Percentiles rank a stretch among this genome's conserved stretches.
phyloP scores from a whole-genome alignment of 2,888 invertebrate species.

The Apamea sordens region DNA sequence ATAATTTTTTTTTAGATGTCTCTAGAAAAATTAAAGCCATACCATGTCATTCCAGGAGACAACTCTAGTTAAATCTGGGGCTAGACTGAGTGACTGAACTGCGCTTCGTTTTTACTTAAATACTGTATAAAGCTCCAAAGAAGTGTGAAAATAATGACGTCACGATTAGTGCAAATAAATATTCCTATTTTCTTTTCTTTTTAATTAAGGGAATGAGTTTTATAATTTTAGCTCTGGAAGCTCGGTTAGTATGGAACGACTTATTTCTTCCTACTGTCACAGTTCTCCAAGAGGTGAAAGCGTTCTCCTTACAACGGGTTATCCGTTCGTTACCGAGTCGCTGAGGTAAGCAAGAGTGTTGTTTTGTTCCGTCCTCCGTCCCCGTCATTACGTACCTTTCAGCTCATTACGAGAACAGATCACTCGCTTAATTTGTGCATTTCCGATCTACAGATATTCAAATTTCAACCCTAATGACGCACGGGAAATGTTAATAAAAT shows the following conservation, averaged over 20 bases:
- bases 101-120: neutral
- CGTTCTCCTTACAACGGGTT: slow-evolving; percentile 71
- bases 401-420: slow-evolving; percentile 89
- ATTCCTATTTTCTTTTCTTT: neutral
- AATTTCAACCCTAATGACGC: slow-evolving; percentile 89
- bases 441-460: slow-evolving; percentile 90
- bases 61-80: neutral
- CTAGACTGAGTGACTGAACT: too few species aligned
- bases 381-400: slow-evolving; percentile 88
- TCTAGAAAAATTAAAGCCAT: neutral
- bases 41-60: neutral
- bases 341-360: slow-evolving; percentile 87
- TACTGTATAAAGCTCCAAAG: neutral
- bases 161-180: neutral
- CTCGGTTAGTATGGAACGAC: neutral
- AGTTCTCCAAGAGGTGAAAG: slow-evolving; percentile 60
- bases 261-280: slow-evolving; percentile 3
- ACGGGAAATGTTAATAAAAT: slow-evolving; percentile 90
- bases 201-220: neutral
- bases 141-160: neutral
- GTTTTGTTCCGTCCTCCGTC: slow-evolving; percentile 84
- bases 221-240: neutral
- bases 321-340: slow-evolving; percentile 79
- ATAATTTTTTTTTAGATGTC: neutral
- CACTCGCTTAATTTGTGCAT: slow-evolving; percentile 90